Percentiles rank a stretch among this genome's conserved stretches.
These are phyloP conservation scores for Haliclona indistincta DNA, from an alignment of 37 sponge, comb jelly and placozoan species.

Conservation along the genomic window DNA sequence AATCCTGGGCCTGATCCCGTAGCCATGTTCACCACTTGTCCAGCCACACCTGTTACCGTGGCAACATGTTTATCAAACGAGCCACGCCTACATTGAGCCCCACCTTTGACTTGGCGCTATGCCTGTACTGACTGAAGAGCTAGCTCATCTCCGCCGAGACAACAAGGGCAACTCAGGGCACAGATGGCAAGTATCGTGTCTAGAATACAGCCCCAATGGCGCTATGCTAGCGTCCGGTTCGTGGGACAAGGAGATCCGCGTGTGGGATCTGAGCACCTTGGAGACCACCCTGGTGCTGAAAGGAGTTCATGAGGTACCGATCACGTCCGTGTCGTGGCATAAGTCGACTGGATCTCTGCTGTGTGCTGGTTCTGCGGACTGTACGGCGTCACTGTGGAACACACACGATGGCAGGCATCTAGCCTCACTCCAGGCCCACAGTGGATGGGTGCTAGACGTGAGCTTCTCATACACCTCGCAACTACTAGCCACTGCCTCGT, in stretches of 20 bases:
- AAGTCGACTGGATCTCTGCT: conserved; percentile 58
- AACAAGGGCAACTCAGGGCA: not conserved
- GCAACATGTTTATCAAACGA: not conserved
- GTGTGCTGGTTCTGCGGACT: conserved; percentile 80
- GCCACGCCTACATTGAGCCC: not conserved
- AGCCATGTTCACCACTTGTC: conserved; percentile 36
- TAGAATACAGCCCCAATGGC: conserved; percentile 75
- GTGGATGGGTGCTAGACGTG: conserved; percentile 78
- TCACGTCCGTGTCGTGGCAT: conserved; percentile 77
- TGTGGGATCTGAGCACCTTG: conserved; percentile 72
- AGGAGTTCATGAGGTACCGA: conserved; percentile 60
- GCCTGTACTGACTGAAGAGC: conserved; percentile 74
- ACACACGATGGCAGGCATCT: conserved; percentile 48
- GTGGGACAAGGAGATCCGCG: conserved; percentile 86
- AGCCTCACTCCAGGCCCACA: conserved; percentile 40
- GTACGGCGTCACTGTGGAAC: conserved; percentile 74
- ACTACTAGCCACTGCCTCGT: conserved; percentile 81
- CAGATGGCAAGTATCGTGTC: conserved; percentile 78
- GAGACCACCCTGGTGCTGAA: conserved; percentile 47
- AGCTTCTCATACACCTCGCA: conserved; percentile 55
- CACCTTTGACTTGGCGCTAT: conserved; percentile 28
- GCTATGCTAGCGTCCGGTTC: conserved; percentile 61
- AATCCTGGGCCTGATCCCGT: conserved; percentile 37
- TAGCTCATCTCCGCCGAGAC: conserved; percentile 26
- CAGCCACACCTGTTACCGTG: not conserved